Evolutionary conservation across 2,888 invertebrate genomes (phyloP), one percentile per base, ranked within the genome.

Genomic region (Parnassius smintheus): DNA sequence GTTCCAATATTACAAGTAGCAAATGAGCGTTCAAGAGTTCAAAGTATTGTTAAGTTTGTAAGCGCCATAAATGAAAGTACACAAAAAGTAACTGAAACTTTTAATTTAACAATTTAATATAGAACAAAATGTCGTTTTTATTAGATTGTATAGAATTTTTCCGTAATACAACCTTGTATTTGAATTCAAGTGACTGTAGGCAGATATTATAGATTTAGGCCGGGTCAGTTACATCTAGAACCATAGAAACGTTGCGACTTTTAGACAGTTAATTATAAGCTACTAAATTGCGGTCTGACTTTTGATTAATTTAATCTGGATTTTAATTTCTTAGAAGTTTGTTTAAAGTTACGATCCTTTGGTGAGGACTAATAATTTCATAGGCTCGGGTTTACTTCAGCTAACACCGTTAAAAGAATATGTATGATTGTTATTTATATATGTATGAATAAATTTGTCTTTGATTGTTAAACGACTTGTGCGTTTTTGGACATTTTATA

Each of bases 181-280:
- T 41, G 41, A 59, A 46, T 44, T 22, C 25, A 55, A 56, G 61
- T 61, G 63, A 64, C 50, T 61, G 61, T 65, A 67, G 66, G 57
- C 69, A 65, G 69, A 65, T 62, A 58, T 53, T 68, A 68, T 69
- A 71, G 68, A 61, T 64, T 67, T 72, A 70, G 69, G 62, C 53
- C 66, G 75, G 76, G 81, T 83, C 84, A 83, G 83, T 84, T 83
- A 77, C 67, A 67, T 74, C 74, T 82, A 75, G 72, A 44, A 62
- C 65, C 65, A 66, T 66, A 63, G 62, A 65, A 53, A 64, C 61
- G 60, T 63, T 59, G 77, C 80, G 80, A 80, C 75, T 76, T 69
- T 72, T 73, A 72, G 68, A 74, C 82, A 81, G 79, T 74, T 70
- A 70, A 72, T 70, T 62, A 72, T 78, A 82, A 78, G 75, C 75